phyloP scores from a whole-genome alignment of 1,140 invertebrate genomes.

The Cepaea nemoralis region DNA sequence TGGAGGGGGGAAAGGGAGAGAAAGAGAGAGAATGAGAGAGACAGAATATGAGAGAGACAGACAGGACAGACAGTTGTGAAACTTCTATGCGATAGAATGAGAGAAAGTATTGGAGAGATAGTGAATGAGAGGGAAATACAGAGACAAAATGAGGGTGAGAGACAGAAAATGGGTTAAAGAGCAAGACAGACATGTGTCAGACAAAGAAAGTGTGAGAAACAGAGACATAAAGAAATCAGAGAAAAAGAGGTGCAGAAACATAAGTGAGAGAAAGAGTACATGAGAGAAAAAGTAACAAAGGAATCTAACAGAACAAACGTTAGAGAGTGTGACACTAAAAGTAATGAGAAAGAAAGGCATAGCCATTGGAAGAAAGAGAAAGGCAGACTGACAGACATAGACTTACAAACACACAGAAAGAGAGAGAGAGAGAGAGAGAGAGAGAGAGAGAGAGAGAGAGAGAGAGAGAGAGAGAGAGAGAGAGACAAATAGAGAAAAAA shows the following conservation, averaged over 20 bases:
- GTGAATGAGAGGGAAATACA: neutral
- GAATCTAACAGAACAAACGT: neutral
- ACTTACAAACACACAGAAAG: neutral
- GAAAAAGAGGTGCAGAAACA: too few species aligned
- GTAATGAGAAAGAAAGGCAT: neutral
- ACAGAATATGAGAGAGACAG: too few species aligned
- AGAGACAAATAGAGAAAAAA: too few species aligned
- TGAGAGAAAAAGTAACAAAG: neutral
- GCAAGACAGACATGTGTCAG: neutral
- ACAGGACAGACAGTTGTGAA: too few species aligned
- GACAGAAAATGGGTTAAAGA: constrained; percentile 1
- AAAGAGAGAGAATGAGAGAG: neutral
- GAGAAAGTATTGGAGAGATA: neutral
- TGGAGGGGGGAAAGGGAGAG: neutral
- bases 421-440: neutral
- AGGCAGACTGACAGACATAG: too few species aligned
- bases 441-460: neutral
- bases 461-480: too few species aligned
- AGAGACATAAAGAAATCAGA: too few species aligned
- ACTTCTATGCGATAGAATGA: neutral
- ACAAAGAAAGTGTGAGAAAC: neutral
- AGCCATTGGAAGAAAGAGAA: neutral
- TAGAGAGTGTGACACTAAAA: neutral
- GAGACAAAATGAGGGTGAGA: neutral
- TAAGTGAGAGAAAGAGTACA: neutral